Base-by-base conservation (phyloP, 1,140 invertebrate genomes). In the Samia ricini region DNA sequence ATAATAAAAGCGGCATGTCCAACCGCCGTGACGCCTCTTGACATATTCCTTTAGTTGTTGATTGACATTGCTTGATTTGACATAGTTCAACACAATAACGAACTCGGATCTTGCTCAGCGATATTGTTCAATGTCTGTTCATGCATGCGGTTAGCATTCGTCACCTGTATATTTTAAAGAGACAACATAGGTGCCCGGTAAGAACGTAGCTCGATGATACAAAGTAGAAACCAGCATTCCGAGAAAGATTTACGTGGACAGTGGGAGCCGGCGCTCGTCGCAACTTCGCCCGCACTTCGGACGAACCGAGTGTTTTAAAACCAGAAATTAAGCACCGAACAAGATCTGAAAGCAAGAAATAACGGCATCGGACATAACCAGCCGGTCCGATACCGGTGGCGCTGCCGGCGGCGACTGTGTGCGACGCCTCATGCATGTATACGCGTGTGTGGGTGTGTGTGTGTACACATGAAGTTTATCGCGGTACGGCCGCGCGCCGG, bases 301-400 rank as follows among this genome's bases (percentile, higher is more conserved):
- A 19, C 57, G 26, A 33, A 21, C 24, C 57, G 63, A 21, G 19
- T 24, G 42, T 18, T 66, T 69, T 69, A 62, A 66, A 72, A 72
- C 69, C 67, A 54, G 66, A 66, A 72, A 69, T 65, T 64, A 66
- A 68, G 60, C 60, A 60, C 64, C 66, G 58, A 69, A 63, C 72
- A 62, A 71, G 66, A 73, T 73, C 68, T 66, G 61, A 70, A 66
- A 71, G 69, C 72, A 64, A 74, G 72, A 71, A 74, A 71, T 74
- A 74, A 74, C 72, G 72, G 72, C 58, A 70, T 50, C 62, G 69
- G 60, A 51, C 66, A 67, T 63, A 67, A 71, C 66, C 61, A 61
- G 61, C 71, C 63, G 63, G 24, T 33, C 49, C 56, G 48, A 24
- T 51, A 52, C 63, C 24, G 60, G 64, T 61, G 42, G 21, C 20